phyloP scores from a whole-genome alignment of 2,113 vertebrate species.

The Cyphomyrus discorhynchus region DNA sequence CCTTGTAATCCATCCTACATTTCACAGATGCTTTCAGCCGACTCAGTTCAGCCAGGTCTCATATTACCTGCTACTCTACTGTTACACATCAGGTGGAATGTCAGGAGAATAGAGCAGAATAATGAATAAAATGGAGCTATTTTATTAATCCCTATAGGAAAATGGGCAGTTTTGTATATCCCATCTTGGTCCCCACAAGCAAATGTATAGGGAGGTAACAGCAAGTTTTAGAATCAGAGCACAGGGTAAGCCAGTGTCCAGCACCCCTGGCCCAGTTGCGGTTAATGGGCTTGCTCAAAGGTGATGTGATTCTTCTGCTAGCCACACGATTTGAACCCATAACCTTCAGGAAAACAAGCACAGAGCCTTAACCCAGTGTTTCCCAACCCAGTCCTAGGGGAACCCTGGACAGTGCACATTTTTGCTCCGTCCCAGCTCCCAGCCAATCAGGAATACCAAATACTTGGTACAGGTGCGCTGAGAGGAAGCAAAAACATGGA shows the following conservation, averaged over 20 bases:
- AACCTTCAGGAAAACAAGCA: background rate
- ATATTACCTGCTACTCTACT: slow-evolving; percentile 48
- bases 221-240: background rate
- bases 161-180: background rate
- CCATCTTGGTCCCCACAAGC: background rate
- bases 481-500: too few relatives aligned
- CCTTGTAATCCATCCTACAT: slow-evolving; percentile 14
- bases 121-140: background rate
- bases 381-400: too few relatives aligned
- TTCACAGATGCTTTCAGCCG: background rate
- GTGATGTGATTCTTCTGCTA: background rate
- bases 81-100: slow-evolving; percentile 43
- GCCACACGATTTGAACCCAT: background rate
- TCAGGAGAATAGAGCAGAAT: background rate
- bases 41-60: slow-evolving; percentile 29
- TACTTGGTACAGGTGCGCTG: too few relatives aligned
- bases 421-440: too few relatives aligned
- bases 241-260: background rate
- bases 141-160: background rate
- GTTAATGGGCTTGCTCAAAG: background rate
- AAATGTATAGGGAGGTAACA: background rate
- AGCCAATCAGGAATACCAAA: too few relatives aligned
- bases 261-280: background rate
- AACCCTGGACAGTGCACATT: too few relatives aligned
- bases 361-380: background rate